Conservation (phyloP, 2,797 vertebrate species). For the Phaenicophaeus curvirostris region DNA sequence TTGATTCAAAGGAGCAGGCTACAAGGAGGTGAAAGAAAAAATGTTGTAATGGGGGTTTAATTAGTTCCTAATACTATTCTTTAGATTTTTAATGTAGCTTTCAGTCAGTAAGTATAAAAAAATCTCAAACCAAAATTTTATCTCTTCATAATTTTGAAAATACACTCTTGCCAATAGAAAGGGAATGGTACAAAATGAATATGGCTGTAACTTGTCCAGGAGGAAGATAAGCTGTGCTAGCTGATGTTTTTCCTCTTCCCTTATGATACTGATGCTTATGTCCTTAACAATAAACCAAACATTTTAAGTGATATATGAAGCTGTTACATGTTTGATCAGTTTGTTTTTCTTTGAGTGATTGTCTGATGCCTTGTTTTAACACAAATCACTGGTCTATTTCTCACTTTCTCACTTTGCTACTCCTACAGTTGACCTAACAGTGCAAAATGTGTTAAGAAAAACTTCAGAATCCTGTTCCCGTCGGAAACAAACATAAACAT, state of each 20-base stretch:
- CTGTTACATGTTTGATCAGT: neutral
- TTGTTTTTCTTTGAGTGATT: neutral
- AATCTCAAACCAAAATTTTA: neutral
- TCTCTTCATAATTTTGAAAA: neutral
- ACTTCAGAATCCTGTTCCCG: constrained; percentile 71
- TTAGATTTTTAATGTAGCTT: neutral
- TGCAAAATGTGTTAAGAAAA: constrained; percentile 74
- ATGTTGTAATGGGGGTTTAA: neutral
- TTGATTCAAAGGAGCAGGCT: neutral
- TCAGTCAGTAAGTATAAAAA: neutral
- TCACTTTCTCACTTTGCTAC: constrained; percentile 73
- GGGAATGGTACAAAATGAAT: neutral
- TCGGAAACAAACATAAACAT: constrained; percentile 70
- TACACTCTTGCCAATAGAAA: neutral
- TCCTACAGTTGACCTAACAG: constrained; percentile 78
- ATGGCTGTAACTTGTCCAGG: neutral
- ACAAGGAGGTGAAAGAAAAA: neutral
- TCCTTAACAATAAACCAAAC: neutral
- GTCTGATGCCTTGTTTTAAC: neutral
- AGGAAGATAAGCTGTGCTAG: neutral
- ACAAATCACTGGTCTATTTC: constrained; percentile 64
- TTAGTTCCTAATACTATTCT: neutral
- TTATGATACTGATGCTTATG: neutral
- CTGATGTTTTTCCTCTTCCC: neutral
- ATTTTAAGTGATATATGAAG: neutral